Evolutionary conservation across 2,797 vertebrate genomes (phyloP), one percentile per base, ranked within the genome.

Genomic region (Pampus argenteus): DNA sequence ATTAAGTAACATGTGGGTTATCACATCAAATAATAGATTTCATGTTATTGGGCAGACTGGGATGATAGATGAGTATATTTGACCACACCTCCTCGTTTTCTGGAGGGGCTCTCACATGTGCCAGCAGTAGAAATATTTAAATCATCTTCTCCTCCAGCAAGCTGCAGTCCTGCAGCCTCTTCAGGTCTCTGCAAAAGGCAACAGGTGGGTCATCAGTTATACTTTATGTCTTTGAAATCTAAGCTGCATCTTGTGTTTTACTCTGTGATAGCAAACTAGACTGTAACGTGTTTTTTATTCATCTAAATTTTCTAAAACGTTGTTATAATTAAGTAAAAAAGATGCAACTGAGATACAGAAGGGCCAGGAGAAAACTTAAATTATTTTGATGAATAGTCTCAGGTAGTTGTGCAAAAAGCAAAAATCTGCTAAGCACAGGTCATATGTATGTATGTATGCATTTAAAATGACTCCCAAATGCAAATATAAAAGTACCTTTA

Each of bases 41-140:
- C 28, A 17, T 28, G 3, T 63, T 20, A 40, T 48, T 3, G 9
- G 25, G 13, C 40, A 67, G 55, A 34, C 40, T 29, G 54, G 31
- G 56, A 57, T 58, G n/a, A 80, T 77, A 66, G 76, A 83, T 28
- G 47, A 45, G 11, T 5, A 14, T 9, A n/a, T 68, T 34, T 78
- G 71, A 78, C 90, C 88, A 85, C 90, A 31, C 91, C 91, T 72
- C 84, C 84, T 78, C 51, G 4, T 56, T 29, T 55, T 25, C 40
- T 64, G 28, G 47, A 31, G 54, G 7, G 60, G 20, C 9, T 77
- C 52, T 50, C 18, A 42, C 47, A 9, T 26, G 20, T 48, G 71
- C n/a, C 69, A 66, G 23, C 50, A 63, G 42, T 71, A 80, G 76
- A 88, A 81, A 83, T 84, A 86, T 36, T 20, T 18, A 20, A 74